These are phyloP conservation scores for Leucania comma DNA, from an alignment of 2,888 invertebrate genomes.

Conservation along the genomic window DNA sequence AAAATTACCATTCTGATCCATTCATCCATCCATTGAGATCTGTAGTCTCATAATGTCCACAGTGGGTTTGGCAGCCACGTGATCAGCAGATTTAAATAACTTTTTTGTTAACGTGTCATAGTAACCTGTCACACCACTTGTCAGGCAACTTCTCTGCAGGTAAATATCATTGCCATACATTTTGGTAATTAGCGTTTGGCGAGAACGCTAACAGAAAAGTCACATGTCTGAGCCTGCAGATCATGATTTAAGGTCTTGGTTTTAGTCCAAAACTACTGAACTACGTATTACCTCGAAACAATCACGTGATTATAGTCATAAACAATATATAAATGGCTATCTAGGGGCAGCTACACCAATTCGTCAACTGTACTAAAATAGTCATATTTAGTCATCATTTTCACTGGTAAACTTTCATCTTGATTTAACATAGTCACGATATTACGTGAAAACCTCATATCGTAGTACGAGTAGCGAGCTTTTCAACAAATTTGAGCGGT, in stretches of 20 bases:
- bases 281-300: background rate
- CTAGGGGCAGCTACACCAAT: background rate
- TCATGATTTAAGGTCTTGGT: constrained; percentile 1
- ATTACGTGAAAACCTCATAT: constrained; percentile 61
- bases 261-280: background rate
- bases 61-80: background rate
- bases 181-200: too few relatives aligned
- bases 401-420: constrained; percentile 26
- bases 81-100: background rate
- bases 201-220: too few relatives aligned
- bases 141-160: too few relatives aligned
- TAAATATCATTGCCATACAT: too few relatives aligned
- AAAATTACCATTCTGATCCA: too few relatives aligned
- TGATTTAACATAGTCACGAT: constrained; percentile 33
- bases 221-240: background rate
- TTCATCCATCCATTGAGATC: too few relatives aligned
- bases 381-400: constrained; percentile 3
- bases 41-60: too few relatives aligned
- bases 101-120: background rate
- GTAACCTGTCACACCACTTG: too few relatives aligned
- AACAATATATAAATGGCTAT: background rate
- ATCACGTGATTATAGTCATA: background rate
- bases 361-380: background rate
- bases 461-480: constrained; percentile 62
- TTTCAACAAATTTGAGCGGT: constrained; percentile 66